These are phyloP conservation scores for Lepus townsendii DNA, from an alignment of 2,797 vertebrate genomes.

Conservation along the genomic window DNA sequence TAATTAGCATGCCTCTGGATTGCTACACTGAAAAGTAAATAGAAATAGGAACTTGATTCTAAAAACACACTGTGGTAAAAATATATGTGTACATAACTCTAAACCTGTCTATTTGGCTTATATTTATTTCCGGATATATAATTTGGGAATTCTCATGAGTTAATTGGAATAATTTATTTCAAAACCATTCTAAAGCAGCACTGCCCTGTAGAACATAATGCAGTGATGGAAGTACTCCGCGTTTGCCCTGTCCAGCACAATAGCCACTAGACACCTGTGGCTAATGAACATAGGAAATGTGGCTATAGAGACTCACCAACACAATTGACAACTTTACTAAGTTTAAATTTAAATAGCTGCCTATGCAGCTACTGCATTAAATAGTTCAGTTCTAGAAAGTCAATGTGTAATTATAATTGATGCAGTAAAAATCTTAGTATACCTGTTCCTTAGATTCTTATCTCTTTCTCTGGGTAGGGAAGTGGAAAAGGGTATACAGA, in stretches of 20 bases:
- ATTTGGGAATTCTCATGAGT: background rate
- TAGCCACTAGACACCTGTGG: background rate
- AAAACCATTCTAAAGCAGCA: background rate
- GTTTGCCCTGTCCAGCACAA: background rate
- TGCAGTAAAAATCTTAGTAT: background rate
- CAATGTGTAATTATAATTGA: background rate
- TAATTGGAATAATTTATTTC: conserved; percentile 21
- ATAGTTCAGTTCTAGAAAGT: background rate
- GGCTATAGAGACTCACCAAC: background rate
- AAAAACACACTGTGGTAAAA: conserved; percentile 80
- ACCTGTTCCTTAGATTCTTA: background rate
- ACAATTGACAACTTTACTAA: background rate
- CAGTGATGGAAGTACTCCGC: background rate
- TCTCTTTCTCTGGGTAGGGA: background rate
- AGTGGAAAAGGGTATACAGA: background rate
- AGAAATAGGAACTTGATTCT: conserved; percentile 77
- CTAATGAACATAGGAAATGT: background rate
- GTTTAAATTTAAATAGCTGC: conserved; percentile 52
- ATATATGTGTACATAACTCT: background rate
- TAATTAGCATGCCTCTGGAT: conserved; percentile 78
- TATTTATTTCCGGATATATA: conserved; percentile 69
- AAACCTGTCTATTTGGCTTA: background rate
- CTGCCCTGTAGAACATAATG: background rate
- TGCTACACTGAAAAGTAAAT: conserved; percentile 81
- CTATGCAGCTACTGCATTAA: conserved; percentile 71